These are phyloP conservation scores for Strigamia crassipes DNA, from an alignment of 2,888 invertebrate species.

Conservation along the genomic window DNA sequence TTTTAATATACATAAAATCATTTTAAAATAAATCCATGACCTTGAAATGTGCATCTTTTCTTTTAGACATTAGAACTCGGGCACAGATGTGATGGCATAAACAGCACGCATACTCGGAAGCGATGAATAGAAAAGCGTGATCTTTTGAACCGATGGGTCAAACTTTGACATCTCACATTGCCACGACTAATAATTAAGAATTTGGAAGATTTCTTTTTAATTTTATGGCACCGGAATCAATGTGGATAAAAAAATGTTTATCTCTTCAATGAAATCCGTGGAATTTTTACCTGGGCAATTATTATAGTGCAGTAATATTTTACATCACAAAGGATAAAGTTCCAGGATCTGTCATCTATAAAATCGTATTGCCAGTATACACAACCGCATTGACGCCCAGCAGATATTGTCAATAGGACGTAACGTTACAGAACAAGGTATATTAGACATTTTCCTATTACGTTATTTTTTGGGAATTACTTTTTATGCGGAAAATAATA, in stretches of 20 bases:
- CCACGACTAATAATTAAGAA: background rate
- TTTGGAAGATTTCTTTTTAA: background rate
- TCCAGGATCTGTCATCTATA: conserved; percentile 24
- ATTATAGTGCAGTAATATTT: background rate
- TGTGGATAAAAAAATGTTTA: background rate
- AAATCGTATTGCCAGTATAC: background rate
- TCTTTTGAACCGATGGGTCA: conserved; percentile 21
- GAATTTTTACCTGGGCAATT: conserved; percentile 11
- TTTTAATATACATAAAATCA: background rate
- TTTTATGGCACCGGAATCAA: background rate
- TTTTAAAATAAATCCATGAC: background rate
- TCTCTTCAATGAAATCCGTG: conserved; percentile 4
- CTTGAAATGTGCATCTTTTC: background rate
- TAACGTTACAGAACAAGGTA: too few species aligned
- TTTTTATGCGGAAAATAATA: too few species aligned
- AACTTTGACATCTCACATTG: background rate
- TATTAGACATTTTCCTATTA: too few species aligned
- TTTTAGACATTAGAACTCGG: background rate
- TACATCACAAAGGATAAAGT: conserved; percentile 21
- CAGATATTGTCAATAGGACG: background rate
- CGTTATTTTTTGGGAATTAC: background rate
- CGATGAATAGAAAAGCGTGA: background rate
- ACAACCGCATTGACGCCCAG: background rate
- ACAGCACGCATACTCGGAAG: background rate
- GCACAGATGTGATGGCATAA: background rate